Evolutionary conservation across 2,888 invertebrate species (phyloP), one percentile per base, ranked within the genome.

Genomic region (Chrysina gloriosa): DNA sequence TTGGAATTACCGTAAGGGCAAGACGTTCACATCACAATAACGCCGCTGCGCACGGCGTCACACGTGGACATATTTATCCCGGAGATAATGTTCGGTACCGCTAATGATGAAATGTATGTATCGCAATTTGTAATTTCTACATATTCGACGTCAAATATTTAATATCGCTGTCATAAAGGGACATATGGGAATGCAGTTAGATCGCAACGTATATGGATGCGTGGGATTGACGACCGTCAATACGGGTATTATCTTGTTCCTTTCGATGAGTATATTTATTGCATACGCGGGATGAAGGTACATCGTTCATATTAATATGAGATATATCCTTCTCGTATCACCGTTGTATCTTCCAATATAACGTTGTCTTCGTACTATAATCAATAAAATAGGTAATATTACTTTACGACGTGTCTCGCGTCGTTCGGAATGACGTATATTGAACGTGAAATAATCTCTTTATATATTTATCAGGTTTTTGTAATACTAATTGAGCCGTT

Each of bases 1-100:
- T 16, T 29, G 5, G 14, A 14, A 29, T 52, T 29, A 52, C 50
- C 50, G 27, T 48, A 48, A 50, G 27, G 50, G 50, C 3, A 50
- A 11, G 25, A 50, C 29, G 6, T 42, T 42, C 16, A 16, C 16
- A 2, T 16, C 4, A n/a, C 16, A 42, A 42, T 42, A 14, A 11
- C 19, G 7, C 3, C 7, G 7, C 14, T 16, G 42, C 14, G 5
- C 19, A n/a, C n/a, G n/a, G 36, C 2, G n/a, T 36, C 39, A 42
- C 7, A 16, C 14, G 14, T 5, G 7, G 14, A 42, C 42, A 11
- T 42, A 7, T 42, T 42, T 19, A 42, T 42, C 16, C 7, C 11
- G 11, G 1, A 39, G 19, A 16, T 42, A 16, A 5, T 7, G 16
- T 14, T 16, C 4, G 19, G 42, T 16, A 14, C 42, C 42, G 16